Conservation (phyloP, 92 coral and sea anemone genomes). For the Nematostella vectensis region DNA sequence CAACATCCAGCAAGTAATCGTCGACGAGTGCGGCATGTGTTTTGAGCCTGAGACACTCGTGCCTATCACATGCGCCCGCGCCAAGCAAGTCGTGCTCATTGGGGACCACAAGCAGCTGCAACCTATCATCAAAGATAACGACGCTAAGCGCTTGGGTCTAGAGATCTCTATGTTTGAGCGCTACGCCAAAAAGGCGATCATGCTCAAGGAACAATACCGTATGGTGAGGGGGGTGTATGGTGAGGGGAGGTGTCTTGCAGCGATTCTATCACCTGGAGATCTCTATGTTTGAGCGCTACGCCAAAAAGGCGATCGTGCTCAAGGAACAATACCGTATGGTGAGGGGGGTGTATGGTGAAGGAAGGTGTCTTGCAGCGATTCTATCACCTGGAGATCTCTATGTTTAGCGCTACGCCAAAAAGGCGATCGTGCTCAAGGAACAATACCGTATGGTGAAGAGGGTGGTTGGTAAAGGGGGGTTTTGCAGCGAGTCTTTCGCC, state of each 20-base stretch:
- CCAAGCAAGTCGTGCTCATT: conserved; percentile 68
- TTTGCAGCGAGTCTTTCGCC: no score
- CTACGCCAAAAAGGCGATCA: conserved; percentile 27
- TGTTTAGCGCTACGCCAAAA: conserved; percentile 59
- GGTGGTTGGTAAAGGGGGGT: no score
- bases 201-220: conserved; percentile 77
- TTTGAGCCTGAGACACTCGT: conserved; percentile 80
- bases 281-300: no score
- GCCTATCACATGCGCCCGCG: conserved; percentile 67
- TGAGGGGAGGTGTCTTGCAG: no score
- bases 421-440: conserved; percentile 49
- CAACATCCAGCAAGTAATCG: conserved; percentile 61
- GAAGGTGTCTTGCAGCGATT: no score
- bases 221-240: conserved; percentile 82
- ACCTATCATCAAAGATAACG: conserved; percentile 50
- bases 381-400: conserved; percentile 56
- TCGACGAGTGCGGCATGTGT: conserved; percentile 94
- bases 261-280: no score
- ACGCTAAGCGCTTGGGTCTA: conserved; percentile 58
- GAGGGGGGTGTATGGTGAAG: no score
- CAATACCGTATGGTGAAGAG: conserved; percentile 86
- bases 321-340: no score
- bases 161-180: conserved; percentile 77
- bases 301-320: no score
- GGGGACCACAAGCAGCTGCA: conserved; percentile 94